Conservation (phyloP, 30 jellyfish, hydroid and myxozoan species). For the Hydra vulgaris region DNA sequence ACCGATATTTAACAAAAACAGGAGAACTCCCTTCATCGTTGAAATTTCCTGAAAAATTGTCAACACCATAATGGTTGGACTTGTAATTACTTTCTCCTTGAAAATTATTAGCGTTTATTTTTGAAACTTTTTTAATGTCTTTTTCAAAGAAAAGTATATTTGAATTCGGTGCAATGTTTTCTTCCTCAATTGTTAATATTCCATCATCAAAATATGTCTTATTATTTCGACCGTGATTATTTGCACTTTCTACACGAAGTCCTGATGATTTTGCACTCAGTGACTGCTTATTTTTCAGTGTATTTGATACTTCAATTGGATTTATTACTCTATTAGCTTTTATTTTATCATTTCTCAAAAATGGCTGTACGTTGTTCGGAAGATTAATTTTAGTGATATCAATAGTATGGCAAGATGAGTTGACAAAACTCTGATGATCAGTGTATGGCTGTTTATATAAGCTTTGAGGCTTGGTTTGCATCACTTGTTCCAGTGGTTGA, state of each 20-base stretch:
- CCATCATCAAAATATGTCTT: not conserved
- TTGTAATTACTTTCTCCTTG: not conserved
- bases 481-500: not conserved
- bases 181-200: constrained; percentile 1
- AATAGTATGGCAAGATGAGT: not conserved
- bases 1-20: not conserved
- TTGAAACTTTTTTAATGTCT: not conserved
- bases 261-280: not conserved
- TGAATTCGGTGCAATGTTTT: not conserved
- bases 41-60: not conserved
- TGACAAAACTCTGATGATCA: not conserved
- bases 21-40: not conserved
- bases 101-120: not conserved
- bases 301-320: not conserved
- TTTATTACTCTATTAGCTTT: not conserved
- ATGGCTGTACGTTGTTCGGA: not conserved
- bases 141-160: not conserved
- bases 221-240: not conserved
- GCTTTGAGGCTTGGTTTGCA: not conserved
- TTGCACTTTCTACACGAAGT: not conserved
- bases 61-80: no score
- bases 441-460: not conserved
- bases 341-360: not conserved
- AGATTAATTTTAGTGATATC: not conserved
- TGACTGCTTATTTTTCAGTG: not conserved